A percentile compares a stretch with the other conserved stretches of the same genome.
These are phyloP conservation scores for Limnephilus rhombicus DNA, from an alignment of 2,888 invertebrate genomes.

Conservation along the genomic window DNA sequence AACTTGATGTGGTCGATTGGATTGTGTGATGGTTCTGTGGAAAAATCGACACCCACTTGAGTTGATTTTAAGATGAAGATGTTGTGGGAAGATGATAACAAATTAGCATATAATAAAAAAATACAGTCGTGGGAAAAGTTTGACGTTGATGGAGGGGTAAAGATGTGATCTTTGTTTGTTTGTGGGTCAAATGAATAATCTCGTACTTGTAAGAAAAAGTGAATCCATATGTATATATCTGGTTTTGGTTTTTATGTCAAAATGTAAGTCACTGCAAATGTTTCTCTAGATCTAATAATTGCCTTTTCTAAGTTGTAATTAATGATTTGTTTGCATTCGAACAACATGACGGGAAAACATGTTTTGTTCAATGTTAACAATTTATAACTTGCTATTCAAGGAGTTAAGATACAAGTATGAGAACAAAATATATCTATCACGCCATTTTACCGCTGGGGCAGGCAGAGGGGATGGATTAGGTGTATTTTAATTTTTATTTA, in stretches of 20 bases:
- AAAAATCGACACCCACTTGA: slow-evolving; percentile 33
- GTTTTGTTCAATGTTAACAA: neutral
- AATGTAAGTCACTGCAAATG: neutral
- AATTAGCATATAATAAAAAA: slow-evolving; percentile 39
- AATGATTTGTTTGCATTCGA: neutral
- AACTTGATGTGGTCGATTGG: neutral
- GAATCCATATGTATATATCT: neutral
- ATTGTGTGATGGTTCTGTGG: neutral
- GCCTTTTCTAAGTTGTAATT: neutral
- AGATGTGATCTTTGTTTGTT: neutral
- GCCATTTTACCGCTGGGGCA: no score
- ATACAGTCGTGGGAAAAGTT: slow-evolving; percentile 15
- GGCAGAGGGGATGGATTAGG: no score
- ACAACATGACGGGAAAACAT: neutral
- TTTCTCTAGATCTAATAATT: neutral
- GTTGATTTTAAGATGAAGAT: neutral
- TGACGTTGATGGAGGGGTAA: neutral
- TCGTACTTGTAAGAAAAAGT: neutral
- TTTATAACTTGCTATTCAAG: neutral
- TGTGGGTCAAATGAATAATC: neutral
- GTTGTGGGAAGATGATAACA: slow-evolving; percentile 22
- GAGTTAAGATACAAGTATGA: neutral
- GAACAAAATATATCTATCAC: neutral
- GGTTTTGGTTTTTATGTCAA: neutral
- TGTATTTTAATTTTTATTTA: no score